Evolutionary conservation across 2,797 vertebrate species (phyloP).

Genomic region (Neosalanx taihuensis): DNA sequence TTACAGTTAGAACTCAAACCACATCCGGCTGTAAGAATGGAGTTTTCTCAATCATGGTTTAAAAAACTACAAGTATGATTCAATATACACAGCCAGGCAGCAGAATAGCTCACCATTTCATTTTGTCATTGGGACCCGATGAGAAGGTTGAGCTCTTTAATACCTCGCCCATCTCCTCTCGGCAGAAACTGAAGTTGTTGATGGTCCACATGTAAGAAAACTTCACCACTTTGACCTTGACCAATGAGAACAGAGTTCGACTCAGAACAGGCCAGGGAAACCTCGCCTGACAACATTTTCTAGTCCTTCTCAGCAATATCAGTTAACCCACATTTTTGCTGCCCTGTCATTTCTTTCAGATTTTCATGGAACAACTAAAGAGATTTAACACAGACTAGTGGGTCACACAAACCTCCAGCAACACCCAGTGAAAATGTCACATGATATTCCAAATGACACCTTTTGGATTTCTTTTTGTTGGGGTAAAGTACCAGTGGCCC

Average conservation of each 20-base stretch:
- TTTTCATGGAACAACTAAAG: too few relatives aligned
- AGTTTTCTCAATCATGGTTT: constrained; percentile 9
- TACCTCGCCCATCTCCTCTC: constrained; percentile 99
- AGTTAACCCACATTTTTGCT: not conserved
- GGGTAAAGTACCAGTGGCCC: too few relatives aligned
- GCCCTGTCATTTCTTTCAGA: too few relatives aligned
- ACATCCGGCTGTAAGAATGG: not conserved
- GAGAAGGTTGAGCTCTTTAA: constrained; percentile 98
- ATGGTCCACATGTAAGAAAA: constrained; percentile 99
- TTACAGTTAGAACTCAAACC: constrained; percentile 19
- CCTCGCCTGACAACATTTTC: not conserved
- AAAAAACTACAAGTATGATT: not conserved
- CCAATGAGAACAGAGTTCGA: constrained; percentile 36
- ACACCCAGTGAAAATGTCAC: too few relatives aligned
- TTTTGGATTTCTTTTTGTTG: too few relatives aligned
- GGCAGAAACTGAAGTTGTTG: constrained; percentile 99
- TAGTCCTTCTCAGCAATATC: not conserved
- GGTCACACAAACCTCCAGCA: too few relatives aligned
- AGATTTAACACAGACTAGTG: too few relatives aligned
- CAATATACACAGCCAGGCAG: not conserved
- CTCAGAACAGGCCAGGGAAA: not conserved
- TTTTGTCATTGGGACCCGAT: constrained; percentile 97
- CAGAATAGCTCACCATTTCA: constrained; percentile 88
- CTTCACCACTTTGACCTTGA: constrained; percentile 97
- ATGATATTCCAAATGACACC: too few relatives aligned